Evolutionary conservation across 2,797 vertebrate genomes (phyloP), one percentile per base, ranked within the genome.

Genomic region (Notoglanidium macrostoma): DNA sequence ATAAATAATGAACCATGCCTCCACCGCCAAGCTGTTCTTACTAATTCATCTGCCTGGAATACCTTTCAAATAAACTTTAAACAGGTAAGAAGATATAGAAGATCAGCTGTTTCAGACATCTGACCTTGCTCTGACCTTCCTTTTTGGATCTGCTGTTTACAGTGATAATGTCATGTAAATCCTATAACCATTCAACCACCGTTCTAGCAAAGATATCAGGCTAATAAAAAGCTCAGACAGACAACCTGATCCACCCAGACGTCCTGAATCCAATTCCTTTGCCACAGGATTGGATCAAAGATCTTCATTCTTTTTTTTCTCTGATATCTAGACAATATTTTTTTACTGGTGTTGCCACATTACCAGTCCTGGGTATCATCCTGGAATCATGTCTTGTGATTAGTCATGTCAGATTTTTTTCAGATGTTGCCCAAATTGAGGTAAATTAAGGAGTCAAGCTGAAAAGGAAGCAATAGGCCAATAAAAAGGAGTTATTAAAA

Each of bases 401-500:
- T 57, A 40, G 19, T 57, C 32, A 35, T 61, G 55, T 61, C 76
- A 78, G 51, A 10, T 55, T 35, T 57, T 35, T 35, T 29, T 23
- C 54, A 23, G 15, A 79, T 57, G 17, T 7, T 59, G 21, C 26
- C n/a, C 11, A 32, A 8, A 78, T 78, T 55, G 15, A 78, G 23
- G n/a, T 32, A 57, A 78, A 78, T 51, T 26, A 14, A 8, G 7
- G 29, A 7, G 73, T 51, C 5, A 51, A 51, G 54, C n/a, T 54
- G 29, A 32, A 54, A 76, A 29, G 6, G 19, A 77, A 77, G n/a
- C 14, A 21, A 35, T 10, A 6, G n/a, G 55, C 11, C 35, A n/a
- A 2, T 80, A 63, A 81, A 61, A 32, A 26, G 12, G 21, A 63
- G 23, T 61, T 46, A 81, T 81, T 63, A 61, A 81, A 81, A n/a